phyloP scores from a whole-genome alignment of 2,888 invertebrate genomes.

The Scaptodrosophila latifasciaeformis region DNA sequence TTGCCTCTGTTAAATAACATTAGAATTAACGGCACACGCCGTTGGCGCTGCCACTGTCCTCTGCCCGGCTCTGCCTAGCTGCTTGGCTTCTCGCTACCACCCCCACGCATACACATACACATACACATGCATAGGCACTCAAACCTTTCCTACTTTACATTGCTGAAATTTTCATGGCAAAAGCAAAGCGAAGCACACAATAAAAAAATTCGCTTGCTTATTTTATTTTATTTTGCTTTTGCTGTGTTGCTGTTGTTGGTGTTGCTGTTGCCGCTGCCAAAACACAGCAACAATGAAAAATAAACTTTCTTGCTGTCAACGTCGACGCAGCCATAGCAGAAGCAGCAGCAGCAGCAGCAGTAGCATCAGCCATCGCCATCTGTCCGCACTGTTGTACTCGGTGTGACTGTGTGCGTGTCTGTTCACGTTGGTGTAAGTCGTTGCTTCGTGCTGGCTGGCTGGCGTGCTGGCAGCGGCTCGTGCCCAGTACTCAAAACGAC shows the following conservation, averaged over 20 bases:
- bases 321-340: slow-evolving; percentile 34
- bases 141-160: slow-evolving; percentile 33
- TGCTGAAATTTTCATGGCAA: slow-evolving; percentile 25
- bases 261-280: slow-evolving; percentile 22
- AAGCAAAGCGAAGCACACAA: slow-evolving; percentile 1
- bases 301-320: slow-evolving; percentile 61
- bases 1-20: no score
- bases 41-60: neutral
- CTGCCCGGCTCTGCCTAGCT: slow-evolving; percentile 12
- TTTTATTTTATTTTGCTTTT: neutral
- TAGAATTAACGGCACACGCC: neutral
- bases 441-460: slow-evolving; percentile 24
- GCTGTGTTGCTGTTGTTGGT: neutral
- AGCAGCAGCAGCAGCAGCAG: slow-evolving; percentile 10
- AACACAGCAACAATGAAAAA: slow-evolving; percentile 54
- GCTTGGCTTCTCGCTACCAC: slow-evolving; percentile 32
- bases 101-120: slow-evolving; percentile 24
- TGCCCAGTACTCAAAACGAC: slow-evolving; percentile 74
- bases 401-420: no score
- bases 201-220: slow-evolving; percentile 38
- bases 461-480: slow-evolving; percentile 68
- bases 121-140: slow-evolving; percentile 8
- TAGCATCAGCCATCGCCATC: no score
- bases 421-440: no score
- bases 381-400: no score